A percentile compares a stretch with the other conserved stretches of the same genome.
Conservation (phyloP, 2,797 vertebrate genomes). For the Glyptemys insculpta region DNA sequence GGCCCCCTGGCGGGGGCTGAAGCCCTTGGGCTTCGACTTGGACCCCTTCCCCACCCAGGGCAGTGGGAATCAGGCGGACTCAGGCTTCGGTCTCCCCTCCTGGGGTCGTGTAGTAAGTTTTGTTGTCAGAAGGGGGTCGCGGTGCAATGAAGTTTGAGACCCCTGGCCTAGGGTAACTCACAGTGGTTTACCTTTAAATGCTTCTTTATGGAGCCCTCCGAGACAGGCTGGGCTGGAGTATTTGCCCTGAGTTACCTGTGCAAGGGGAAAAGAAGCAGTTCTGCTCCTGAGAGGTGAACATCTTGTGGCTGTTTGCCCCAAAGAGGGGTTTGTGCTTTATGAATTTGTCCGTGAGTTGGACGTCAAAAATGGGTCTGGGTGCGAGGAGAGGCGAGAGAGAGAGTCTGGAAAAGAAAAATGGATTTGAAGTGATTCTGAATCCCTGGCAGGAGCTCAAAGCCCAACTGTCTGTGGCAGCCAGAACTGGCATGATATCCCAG, state of each 20-base stretch:
- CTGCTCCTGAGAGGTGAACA: accelerated
- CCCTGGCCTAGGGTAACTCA: not conserved
- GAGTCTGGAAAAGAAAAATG: not conserved
- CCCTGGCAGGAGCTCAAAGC: not conserved
- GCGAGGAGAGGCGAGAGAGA: not conserved
- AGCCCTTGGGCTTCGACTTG: too few relatives aligned
- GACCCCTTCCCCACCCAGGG: too few relatives aligned
- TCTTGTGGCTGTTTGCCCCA: not conserved
- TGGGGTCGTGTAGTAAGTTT: too few relatives aligned
- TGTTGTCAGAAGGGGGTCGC: too few relatives aligned
- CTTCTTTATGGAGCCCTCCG: not conserved
- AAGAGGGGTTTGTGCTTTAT: not conserved
- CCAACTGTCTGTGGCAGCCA: not conserved
- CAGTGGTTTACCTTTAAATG: accelerated
- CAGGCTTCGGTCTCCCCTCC: too few relatives aligned
- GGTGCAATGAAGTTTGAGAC: too few relatives aligned
- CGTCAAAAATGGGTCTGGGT: not conserved
- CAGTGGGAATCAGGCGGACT: too few relatives aligned
- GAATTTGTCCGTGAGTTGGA: not conserved
- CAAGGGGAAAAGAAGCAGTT: not conserved
- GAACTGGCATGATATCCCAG: not conserved
- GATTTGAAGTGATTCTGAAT: not conserved
- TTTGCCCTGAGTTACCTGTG: not conserved
- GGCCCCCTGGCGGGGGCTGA: too few relatives aligned
- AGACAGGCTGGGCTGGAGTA: not conserved